Evolutionary conservation across 2,888 invertebrate genomes (phyloP), one percentile per base, ranked within the genome.

Genomic region (Drosophila robusta): DNA sequence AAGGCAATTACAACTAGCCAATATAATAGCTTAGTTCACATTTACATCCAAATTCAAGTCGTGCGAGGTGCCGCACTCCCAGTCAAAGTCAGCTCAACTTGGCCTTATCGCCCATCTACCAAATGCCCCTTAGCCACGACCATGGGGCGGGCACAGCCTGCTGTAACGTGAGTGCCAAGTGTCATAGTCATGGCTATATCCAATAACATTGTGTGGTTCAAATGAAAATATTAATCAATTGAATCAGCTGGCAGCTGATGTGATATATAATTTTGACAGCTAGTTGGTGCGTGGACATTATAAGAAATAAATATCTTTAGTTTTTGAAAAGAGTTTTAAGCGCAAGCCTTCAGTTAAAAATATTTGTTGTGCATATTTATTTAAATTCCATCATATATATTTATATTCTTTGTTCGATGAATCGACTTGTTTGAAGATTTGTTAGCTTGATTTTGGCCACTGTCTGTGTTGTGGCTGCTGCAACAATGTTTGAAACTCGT

Each of bases 61-160:
- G 69, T 75, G 70, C 57, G 16, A 55, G 32, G 44, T 65, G 29
- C 29, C 9, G 9, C 42, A 62, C 49, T 36, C 46, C 49, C 55
- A 51, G 61, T 49, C 46, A 45, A 36, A 49, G 41, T n/a, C 22
- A 55, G 54, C 32, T 49, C 39, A 67, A 57, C 54, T 61, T 55
- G 44, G 29, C 42, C 75, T 84, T 84, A 84, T 82, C 82, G 58
- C 12, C 36, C 65, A 82, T 82, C 82, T 81, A 70, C 62, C 54
- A 81, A 84, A 70, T 67, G 58, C 63, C 75, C 74, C 57, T 82
- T 71, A 73, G 63, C 61, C 72, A 80, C 61, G 66, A 70, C 69
- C 64, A 63, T 65, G 46, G 68, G 70, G 57, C 68, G 66, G 74
- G 61, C 52, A 55, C 38, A 46, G 54, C 45, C 55, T 32, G 72